A percentile compares a stretch with the other conserved stretches of the same genome.
Conservation (phyloP, 2,113 vertebrate genomes). For the Entelurus aequoreus region DNA sequence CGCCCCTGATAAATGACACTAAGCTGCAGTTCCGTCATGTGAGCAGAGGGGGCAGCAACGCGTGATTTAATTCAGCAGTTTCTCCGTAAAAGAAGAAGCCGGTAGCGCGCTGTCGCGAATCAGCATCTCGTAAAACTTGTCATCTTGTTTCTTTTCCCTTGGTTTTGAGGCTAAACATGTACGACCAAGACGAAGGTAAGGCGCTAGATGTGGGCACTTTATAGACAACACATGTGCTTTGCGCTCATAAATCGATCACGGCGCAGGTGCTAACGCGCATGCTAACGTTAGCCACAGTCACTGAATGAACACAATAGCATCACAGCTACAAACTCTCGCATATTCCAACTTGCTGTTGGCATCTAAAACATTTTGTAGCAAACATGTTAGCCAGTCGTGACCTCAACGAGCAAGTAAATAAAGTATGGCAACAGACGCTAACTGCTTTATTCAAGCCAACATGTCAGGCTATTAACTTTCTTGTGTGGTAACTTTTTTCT, state of each 20-base stretch:
- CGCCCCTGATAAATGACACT: no score
- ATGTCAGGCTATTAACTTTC: not conserved
- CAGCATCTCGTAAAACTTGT: not conserved
- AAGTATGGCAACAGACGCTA: no score
- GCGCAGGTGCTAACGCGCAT: not conserved
- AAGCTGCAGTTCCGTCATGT: not conserved
- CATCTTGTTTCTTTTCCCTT: not conserved
- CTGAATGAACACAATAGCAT: not conserved
- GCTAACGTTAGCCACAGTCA: not conserved
- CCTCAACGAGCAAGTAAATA: no score
- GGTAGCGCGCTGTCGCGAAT: not conserved
- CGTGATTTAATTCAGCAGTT: not conserved
- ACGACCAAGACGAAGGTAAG: constrained; percentile 78
- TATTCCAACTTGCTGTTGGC: no score
- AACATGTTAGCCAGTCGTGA: no score
- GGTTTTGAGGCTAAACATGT: constrained; percentile 51
- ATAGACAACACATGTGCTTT: not conserved
- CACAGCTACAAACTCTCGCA: not conserved
- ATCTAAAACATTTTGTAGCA: no score
- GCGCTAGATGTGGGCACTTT: accelerated
- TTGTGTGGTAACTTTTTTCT: no score
- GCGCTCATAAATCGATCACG: not conserved
- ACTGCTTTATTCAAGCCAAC: no score
- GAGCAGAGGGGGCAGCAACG: not conserved
- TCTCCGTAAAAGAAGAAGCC: not conserved